These are phyloP conservation scores for Crypturellus undulatus DNA, from an alignment of 2,113 vertebrate genomes.

Conservation along the genomic window DNA sequence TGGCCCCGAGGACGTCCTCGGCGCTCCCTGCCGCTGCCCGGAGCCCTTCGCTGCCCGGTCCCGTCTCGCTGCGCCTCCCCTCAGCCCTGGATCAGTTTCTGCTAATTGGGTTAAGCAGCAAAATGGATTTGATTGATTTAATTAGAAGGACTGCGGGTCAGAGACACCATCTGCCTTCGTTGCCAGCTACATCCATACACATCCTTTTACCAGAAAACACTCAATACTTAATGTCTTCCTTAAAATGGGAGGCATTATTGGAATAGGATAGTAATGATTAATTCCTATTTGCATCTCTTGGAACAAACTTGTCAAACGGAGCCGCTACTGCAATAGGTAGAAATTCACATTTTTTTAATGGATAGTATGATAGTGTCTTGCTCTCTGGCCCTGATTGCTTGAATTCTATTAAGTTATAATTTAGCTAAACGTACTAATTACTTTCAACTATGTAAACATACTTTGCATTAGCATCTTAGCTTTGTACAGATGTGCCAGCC, in stretches of 20 bases:
- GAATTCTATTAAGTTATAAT: rapidly evolving
- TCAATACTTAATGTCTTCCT: rapidly evolving
- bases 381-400: not conserved
- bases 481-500: not conserved
- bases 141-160: not conserved
- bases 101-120: not conserved
- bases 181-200: rapidly evolving
- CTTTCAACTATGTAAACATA: too few species aligned
- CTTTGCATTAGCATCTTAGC: not conserved
- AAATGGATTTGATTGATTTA: not conserved
- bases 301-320: not conserved
- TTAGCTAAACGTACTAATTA: not conserved
- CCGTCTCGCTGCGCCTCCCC: too few species aligned
- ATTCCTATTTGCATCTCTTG: not conserved
- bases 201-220: not conserved
- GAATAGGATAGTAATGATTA: rapidly evolving
- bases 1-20: too few species aligned
- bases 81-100: not conserved
- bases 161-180: not conserved
- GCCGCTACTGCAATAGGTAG: rapidly evolving
- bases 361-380: rapidly evolving
- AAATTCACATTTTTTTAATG: not conserved
- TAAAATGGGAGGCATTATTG: not conserved
- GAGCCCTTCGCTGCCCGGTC: too few species aligned
- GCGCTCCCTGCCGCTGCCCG: too few species aligned